A percentile compares a stretch with the other conserved stretches of the same genome.
Conservation (phyloP, 2,113 vertebrate species). For the Todiramphus saurophagus region DNA sequence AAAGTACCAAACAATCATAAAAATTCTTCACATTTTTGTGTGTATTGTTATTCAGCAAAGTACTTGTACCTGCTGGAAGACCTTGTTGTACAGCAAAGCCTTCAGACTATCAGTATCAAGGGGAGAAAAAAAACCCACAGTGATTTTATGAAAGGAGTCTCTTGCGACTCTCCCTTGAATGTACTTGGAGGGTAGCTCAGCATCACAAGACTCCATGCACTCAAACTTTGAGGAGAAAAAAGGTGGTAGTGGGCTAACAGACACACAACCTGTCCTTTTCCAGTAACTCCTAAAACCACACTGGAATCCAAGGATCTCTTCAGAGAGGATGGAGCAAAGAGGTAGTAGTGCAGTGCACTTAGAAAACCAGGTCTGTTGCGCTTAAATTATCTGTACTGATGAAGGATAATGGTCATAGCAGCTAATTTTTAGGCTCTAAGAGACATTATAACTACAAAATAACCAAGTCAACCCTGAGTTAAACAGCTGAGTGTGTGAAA, state of each 20-base stretch:
- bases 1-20: background rate
- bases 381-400: background rate
- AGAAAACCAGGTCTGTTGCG: background rate
- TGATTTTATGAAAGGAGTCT: background rate
- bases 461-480: background rate
- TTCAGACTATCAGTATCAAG: background rate
- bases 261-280: background rate
- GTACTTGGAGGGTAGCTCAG: background rate
- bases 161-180: background rate
- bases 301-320: background rate
- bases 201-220: background rate
- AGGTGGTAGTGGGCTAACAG: background rate
- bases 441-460: background rate
- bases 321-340: background rate
- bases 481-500: background rate
- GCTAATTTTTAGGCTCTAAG: background rate
- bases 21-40: background rate
- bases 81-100: background rate
- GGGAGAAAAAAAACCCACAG: background rate
- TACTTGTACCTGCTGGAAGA: background rate
- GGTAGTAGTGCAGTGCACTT: rapidly evolving
- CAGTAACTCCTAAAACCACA: background rate
- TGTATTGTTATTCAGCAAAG: background rate
- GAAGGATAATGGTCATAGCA: background rate
- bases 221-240: background rate